Evolutionary conservation across 2,888 invertebrate species (phyloP).

Genomic region (Trichogramma evanescens): DNA sequence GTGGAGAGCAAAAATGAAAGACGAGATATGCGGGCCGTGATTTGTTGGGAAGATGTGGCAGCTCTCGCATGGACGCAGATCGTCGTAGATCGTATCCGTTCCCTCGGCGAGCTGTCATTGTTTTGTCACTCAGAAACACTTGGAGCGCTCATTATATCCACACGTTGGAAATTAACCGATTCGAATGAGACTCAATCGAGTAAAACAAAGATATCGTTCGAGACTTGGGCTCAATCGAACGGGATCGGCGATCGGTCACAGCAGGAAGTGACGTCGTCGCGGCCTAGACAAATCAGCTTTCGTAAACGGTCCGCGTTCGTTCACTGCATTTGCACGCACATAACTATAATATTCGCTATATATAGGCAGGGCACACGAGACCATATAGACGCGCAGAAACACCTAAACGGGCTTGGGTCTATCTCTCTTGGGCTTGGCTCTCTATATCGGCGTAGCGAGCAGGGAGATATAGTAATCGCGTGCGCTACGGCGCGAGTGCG

Average conservation of each 20-base stretch:
- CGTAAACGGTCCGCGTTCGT: conserved; percentile 1
- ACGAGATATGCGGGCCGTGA: conserved; percentile 44
- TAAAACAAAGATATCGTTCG: no score
- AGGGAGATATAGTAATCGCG: neutral
- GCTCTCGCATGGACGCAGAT: no score
- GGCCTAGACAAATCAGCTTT: neutral
- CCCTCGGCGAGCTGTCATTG: no score
- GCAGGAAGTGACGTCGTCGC: conserved; percentile 42
- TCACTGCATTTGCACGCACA: neutral
- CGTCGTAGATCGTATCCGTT: no score
- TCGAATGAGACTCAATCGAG: no score
- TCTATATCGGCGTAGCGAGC: neutral
- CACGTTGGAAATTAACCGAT: no score
- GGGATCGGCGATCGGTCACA: conserved; percentile 11
- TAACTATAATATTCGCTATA: no score
- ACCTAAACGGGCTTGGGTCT: conserved; percentile 14
- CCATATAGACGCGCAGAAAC: conserved; percentile 7
- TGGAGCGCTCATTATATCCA: no score
- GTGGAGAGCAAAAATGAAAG: conserved; percentile 31
- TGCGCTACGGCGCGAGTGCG: conserved; percentile 23
- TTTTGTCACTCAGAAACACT: no score
- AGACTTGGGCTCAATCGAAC: no score
- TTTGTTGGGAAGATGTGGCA: conserved; percentile 30
- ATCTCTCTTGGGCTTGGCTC: neutral
- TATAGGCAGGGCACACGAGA: no score